A percentile compares a stretch with the other conserved stretches of the same genome.
These are phyloP conservation scores for Pampusana beccarii DNA, from an alignment of 2,113 vertebrate genomes.

Conservation along the genomic window DNA sequence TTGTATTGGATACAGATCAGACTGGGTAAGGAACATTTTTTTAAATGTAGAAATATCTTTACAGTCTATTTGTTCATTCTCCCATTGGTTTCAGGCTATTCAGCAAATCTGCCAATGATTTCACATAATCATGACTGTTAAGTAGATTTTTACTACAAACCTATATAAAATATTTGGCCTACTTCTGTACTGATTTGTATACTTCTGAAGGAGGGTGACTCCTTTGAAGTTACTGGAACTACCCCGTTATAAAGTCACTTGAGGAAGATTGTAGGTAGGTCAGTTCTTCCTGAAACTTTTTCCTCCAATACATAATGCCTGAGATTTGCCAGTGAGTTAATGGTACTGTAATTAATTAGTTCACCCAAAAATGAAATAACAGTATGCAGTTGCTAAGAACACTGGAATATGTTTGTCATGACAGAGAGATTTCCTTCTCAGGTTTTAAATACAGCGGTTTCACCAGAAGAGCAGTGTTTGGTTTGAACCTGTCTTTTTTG, in stretches of 20 bases:
- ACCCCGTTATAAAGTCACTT: background rate
- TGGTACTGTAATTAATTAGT: background rate
- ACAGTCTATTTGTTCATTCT: slow-evolving; percentile 41
- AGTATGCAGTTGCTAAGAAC: background rate
- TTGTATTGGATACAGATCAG: slow-evolving; percentile 50
- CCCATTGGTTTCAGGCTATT: slow-evolving; percentile 12
- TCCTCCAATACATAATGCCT: background rate
- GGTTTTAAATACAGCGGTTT: background rate
- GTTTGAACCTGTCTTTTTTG: background rate
- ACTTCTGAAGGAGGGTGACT: background rate
- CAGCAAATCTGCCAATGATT: background rate
- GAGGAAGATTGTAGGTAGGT: background rate
- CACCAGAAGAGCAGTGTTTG: background rate
- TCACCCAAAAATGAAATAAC: background rate
- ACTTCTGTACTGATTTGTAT: background rate
- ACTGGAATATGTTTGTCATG: background rate
- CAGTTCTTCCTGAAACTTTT: background rate
- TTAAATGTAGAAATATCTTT: slow-evolving; percentile 26
- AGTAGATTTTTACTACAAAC: background rate
- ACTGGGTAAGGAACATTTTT: slow-evolving; percentile 14
- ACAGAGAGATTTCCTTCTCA: background rate
- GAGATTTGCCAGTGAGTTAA: background rate
- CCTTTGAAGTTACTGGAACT: background rate
- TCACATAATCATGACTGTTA: background rate
- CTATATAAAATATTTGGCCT: background rate